Conservation (phyloP, 2,797 vertebrate species). For the Protosalanx chinensis region DNA sequence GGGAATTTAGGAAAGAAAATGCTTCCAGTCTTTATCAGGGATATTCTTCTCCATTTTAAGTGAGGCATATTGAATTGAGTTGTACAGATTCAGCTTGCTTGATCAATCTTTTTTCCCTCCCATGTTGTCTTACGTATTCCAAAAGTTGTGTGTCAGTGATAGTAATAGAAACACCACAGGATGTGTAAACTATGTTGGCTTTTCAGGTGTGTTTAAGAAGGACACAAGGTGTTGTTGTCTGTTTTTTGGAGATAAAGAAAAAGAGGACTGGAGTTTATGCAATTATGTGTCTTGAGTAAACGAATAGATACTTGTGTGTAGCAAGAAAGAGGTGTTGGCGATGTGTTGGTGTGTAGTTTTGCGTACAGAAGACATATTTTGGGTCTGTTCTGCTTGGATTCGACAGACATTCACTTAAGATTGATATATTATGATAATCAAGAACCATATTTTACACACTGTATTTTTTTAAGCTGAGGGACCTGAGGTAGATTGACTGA, state of each 20-base stretch:
- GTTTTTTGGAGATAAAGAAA: conserved; percentile 43
- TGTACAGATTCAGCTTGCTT: conserved; percentile 46
- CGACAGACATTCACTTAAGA: conserved; percentile 51
- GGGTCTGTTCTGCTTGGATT: conserved; percentile 51
- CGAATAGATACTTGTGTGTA: conserved; percentile 60
- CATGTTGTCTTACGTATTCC: neutral
- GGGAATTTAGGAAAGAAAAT: conserved; percentile 44
- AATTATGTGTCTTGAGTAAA: conserved; percentile 66
- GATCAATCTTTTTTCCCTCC: conserved; percentile 39
- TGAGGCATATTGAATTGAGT: conserved; percentile 39
- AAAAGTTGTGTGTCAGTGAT: conserved; percentile 32
- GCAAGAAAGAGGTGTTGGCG: conserved; percentile 39
- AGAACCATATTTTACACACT: conserved; percentile 45
- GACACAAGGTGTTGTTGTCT: conserved; percentile 18
- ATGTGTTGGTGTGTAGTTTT: conserved; percentile 49
- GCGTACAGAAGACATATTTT: conserved; percentile 64
- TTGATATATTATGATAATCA: conserved; percentile 51
- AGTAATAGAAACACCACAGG: conserved; percentile 8
- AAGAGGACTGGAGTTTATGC: conserved; percentile 66
- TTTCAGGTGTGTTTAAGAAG: conserved; percentile 60
- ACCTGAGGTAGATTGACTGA: conserved; percentile 30
- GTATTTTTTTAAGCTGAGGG: conserved; percentile 39
- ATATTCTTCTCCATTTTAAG: conserved; percentile 47
- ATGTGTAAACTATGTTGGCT: conserved; percentile 55
- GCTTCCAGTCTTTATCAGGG: conserved; percentile 62